Base-by-base conservation (phyloP, 2,113 vertebrate genomes). In the Forbesichthys papilliferus region DNA sequence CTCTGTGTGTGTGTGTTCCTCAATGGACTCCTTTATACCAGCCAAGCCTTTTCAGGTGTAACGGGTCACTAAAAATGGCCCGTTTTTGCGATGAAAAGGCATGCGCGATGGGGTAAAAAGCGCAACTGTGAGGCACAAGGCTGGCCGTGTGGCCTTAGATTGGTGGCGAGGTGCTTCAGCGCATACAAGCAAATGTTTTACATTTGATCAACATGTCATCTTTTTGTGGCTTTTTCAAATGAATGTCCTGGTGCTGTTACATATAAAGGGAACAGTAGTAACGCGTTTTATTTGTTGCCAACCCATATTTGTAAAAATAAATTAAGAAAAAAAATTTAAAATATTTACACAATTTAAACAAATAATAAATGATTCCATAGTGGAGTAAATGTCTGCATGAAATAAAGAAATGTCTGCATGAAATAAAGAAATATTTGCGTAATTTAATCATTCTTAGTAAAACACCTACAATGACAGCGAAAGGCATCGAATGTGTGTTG, bases 1-100 rank as follows among this genome's bases (percentile, higher is more conserved):
- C 27, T 20, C 20, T 27, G 27, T 27, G 27, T 27, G 27, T 27
- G 27, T 27, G 27, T 27, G 27, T 27, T 27, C 27, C 27, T 27
- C 27, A 74, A 69, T 73, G 71, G 64, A 53, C 58, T 55, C 68
- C n/a, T 74, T 73, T 66, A 82, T n/a, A 5, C 52, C 77, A 79
- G 73, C 77, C 69, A 68, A 74, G 63, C 63, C 67, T 77, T 83
- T 42, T 83, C 64, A 78, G 79, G 80, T 84, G 71, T 64, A 78
- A 74, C 73, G 67, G 76, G 70, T 27, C 27, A 27, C 27, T 27
- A 3, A 27, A 77, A 71, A 68, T 73, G 56, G 65, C 64, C 27
- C 55, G 70, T 68, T 64, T 27, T 59, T 67, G 64, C 48, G 62
- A 55, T 68, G n/a, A 59, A 42, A 42, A 8, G 3, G 36, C 47